These are phyloP conservation scores for Athalia cordata DNA, from an alignment of 2,888 invertebrate species.

Conservation along the genomic window DNA sequence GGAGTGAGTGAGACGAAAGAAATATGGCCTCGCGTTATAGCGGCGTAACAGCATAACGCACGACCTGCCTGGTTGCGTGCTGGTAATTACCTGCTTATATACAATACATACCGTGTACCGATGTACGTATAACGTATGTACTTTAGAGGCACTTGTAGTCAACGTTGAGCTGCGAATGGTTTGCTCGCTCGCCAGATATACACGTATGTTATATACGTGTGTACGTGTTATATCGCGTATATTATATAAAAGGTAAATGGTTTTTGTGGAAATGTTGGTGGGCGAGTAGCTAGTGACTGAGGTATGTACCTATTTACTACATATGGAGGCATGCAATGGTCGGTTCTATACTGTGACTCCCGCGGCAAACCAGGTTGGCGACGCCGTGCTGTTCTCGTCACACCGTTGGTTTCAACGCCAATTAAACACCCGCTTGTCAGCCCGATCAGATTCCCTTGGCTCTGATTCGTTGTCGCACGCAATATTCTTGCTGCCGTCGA, in stretches of 20 bases:
- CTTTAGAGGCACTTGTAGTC: conserved; percentile 11
- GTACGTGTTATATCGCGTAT: too few species aligned
- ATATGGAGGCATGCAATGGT: conserved; percentile 24
- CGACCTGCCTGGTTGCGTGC: conserved; percentile 43
- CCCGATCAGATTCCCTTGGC: conserved; percentile 61
- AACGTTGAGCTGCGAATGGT: not conserved
- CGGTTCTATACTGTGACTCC: not conserved
- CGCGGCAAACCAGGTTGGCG: conserved; percentile 54
- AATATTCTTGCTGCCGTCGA: conserved; percentile 55
- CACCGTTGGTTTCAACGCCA: conserved; percentile 74
- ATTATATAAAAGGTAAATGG: not conserved
- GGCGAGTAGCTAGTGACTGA: not conserved
- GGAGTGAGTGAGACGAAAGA: conserved; percentile 31
- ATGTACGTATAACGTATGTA: conserved; percentile 7
- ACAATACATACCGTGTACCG: not conserved
- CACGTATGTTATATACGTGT: too few species aligned
- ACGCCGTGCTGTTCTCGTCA: conserved; percentile 72
- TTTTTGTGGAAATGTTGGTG: not conserved
- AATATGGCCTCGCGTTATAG: conserved; percentile 37
- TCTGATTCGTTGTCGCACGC: conserved; percentile 71
- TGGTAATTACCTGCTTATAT: conserved; percentile 40
- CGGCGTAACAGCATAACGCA: conserved; percentile 44
- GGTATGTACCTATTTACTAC: not conserved
- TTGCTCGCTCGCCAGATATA: not conserved
- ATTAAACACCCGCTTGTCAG: conserved; percentile 74